Conservation (phyloP, 2,797 vertebrate genomes). For the Pipistrellus pygmaeus region DNA sequence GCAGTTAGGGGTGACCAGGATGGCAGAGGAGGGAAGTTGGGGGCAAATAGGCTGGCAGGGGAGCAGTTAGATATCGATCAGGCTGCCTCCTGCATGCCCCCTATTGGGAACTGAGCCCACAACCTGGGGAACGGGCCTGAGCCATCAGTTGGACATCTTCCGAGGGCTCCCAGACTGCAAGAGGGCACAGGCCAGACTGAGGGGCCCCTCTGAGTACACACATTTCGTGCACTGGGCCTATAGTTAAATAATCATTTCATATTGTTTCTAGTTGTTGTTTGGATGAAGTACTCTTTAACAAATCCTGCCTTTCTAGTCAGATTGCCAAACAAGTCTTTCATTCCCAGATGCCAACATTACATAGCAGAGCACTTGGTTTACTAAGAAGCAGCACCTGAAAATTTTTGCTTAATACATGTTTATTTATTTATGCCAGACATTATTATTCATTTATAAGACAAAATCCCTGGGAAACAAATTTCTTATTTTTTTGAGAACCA, state of each 20-base stretch:
- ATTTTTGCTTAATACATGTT: neutral
- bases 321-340: neutral
- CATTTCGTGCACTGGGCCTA: no score
- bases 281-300: neutral
- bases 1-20: no score
- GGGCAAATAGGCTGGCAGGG: no score
- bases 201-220: no score
- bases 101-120: no score
- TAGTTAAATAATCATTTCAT: neutral
- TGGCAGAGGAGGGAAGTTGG: no score
- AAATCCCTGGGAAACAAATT: constrained; percentile 28
- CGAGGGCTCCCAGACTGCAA: no score
- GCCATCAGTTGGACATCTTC: no score
- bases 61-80: no score
- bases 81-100: no score
- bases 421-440: neutral
- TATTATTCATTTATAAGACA: constrained; percentile 19
- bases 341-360: neutral
- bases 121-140: no score
- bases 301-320: neutral
- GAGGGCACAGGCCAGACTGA: no score
- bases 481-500: neutral
- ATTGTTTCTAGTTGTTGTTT: neutral
- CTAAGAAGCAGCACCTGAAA: neutral
- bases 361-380: neutral